Percentiles rank a stretch among this genome's conserved stretches.
These are phyloP conservation scores for Parapsyche elsis DNA, from an alignment of 1,140 invertebrate genomes.

Conservation along the genomic window DNA sequence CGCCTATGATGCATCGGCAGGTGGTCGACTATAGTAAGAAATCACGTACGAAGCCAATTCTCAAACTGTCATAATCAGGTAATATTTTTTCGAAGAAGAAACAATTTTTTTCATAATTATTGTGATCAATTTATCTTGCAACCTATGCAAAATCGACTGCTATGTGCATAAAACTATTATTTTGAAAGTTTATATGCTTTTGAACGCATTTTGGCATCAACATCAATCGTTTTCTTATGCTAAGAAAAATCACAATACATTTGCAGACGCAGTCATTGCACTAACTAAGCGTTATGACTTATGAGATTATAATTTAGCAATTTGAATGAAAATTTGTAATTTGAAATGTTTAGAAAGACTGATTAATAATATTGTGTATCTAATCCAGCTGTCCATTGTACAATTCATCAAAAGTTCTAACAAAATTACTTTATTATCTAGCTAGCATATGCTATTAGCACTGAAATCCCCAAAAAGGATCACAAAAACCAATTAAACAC, in stretches of 20 bases:
- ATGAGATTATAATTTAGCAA: too few relatives aligned
- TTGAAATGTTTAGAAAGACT: neutral
- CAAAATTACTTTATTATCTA: constrained; percentile 12
- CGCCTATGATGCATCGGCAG: constrained; percentile 10
- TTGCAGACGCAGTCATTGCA: too few relatives aligned
- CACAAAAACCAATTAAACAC: neutral
- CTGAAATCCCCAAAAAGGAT: too few relatives aligned
- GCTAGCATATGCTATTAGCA: constrained; percentile 4
- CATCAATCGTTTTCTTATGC: too few relatives aligned
- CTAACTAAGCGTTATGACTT: too few relatives aligned
- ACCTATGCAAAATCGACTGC: neutral
- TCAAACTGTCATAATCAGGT: neutral
- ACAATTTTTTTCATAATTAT: neutral
- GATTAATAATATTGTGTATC: neutral
- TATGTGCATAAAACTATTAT: neutral
- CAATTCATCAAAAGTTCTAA: neutral
- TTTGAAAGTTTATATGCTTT: too few relatives aligned
- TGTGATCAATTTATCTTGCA: too few relatives aligned
- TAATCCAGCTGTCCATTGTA: constrained; percentile 7
- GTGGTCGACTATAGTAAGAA: neutral
- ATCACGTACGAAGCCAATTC: neutral
- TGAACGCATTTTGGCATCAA: too few relatives aligned
- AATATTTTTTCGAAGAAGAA: neutral
- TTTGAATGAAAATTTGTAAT: neutral
- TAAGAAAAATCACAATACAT: too few relatives aligned